These are phyloP conservation scores for Xanthia icteritia DNA, from an alignment of 2,888 invertebrate genomes.

Conservation along the genomic window DNA sequence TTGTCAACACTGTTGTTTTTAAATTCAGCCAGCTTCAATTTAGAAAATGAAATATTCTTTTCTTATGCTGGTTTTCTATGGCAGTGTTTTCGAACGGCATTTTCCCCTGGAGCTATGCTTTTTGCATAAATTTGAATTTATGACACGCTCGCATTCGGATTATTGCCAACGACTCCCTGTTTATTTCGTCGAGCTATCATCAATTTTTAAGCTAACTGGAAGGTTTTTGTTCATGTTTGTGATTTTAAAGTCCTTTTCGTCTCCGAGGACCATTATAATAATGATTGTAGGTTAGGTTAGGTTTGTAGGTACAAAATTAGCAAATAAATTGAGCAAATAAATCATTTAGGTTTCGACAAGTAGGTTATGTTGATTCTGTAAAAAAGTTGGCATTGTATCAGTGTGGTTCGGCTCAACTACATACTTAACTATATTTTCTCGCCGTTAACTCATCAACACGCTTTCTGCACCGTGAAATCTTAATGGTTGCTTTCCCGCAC, in stretches of 20 bases:
- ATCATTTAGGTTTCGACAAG: background rate
- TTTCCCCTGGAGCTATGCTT: constrained; percentile 64
- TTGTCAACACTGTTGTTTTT: constrained; percentile 6
- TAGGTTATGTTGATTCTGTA: background rate
- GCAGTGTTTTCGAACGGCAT: constrained; percentile 59
- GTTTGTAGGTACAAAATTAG: too few species aligned
- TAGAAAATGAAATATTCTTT: constrained; percentile 21
- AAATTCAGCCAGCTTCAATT: constrained; percentile 20
- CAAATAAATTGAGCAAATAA: too few species aligned
- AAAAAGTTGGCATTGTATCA: background rate
- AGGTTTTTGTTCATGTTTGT: constrained; percentile 8
- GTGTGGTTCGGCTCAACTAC: background rate
- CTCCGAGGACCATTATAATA: background rate
- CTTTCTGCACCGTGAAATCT: too few species aligned
- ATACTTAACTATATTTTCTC: background rate
- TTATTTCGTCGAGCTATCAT: constrained; percentile 15
- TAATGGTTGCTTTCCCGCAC: too few species aligned
- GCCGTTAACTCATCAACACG: background rate
- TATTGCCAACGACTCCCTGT: constrained; percentile 57
- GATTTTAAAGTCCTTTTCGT: background rate
- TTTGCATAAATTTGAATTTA: constrained; percentile 78
- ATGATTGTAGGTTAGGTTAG: too few species aligned
- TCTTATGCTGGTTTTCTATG: constrained; percentile 6
- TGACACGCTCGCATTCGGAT: constrained; percentile 56
- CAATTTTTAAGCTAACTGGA: constrained; percentile 26